Percentiles rank a stretch among this genome's conserved stretches.
phyloP scores from a whole-genome alignment of 2,888 invertebrate genomes.

The Heliconius ismenius region DNA sequence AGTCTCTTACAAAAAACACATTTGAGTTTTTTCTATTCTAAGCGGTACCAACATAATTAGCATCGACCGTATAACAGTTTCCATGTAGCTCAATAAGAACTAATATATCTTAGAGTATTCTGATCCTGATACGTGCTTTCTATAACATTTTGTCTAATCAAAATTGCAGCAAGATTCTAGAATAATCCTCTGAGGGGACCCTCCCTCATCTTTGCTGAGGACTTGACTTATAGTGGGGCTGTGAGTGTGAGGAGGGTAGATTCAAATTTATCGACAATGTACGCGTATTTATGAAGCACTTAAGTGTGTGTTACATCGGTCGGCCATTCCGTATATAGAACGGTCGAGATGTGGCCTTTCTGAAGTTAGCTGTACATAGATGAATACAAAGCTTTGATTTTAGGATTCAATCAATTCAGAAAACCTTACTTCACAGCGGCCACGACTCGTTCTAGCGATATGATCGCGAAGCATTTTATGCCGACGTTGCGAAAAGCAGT shows the following conservation, averaged over 20 bases:
- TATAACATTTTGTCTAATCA: constrained; percentile 13
- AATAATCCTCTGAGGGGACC: constrained; percentile 37
- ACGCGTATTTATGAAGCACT: constrained; percentile 43
- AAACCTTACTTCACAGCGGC: neutral
- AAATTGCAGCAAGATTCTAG: constrained; percentile 25
- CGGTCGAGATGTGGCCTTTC: neutral
- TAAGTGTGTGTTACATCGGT: constrained; percentile 39
- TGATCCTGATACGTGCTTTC: neutral
- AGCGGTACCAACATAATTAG: neutral
- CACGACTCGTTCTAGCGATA: constrained; percentile 22
- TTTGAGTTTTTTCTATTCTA: neutral
- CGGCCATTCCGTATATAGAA: constrained; percentile 18
- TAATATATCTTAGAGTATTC: neutral
- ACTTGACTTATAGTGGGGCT: constrained; percentile 42
- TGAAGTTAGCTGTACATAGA: neutral
- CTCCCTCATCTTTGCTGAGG: constrained; percentile 41
- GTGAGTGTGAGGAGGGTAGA: constrained; percentile 33
- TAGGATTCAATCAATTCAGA: too few species aligned
- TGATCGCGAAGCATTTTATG: constrained; percentile 7
- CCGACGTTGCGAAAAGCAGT: neutral
- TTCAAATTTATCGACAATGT: constrained; percentile 38
- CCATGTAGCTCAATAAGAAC: neutral
- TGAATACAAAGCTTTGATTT: too few species aligned
- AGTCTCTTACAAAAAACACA: too few species aligned
- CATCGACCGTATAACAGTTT: neutral